Evolutionary conservation across 2,113 vertebrate species (phyloP).

Genomic region (Colaptes auratus): DNA sequence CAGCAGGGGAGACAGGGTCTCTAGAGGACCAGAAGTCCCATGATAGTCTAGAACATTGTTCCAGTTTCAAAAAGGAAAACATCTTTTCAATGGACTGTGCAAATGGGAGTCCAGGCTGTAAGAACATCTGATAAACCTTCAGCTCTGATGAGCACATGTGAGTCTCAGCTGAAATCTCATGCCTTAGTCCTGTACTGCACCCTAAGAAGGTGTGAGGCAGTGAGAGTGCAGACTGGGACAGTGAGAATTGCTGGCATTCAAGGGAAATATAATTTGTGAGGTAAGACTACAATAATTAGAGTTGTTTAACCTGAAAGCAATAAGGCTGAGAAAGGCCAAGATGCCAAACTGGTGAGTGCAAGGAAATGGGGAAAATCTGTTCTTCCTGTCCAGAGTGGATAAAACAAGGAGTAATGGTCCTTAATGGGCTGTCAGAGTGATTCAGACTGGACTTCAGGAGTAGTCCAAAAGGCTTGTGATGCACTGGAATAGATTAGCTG

Average conservation of each 20-base stretch:
- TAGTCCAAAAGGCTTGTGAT: background rate
- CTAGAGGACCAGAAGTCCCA: background rate
- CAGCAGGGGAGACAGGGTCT: background rate
- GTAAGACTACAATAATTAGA: background rate
- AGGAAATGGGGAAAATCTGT: background rate
- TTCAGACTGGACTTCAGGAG: background rate
- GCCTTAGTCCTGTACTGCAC: background rate
- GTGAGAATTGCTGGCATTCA: background rate
- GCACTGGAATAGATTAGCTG: background rate
- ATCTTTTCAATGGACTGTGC: background rate
- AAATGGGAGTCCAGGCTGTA: background rate
- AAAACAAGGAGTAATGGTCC: background rate
- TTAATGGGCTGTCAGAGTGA: background rate
- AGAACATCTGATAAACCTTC: background rate
- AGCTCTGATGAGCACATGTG: background rate
- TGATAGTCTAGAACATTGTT: fast-evolving
- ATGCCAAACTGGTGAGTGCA: background rate
- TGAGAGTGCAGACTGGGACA: background rate
- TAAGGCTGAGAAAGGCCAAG: background rate
- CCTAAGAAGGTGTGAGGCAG: background rate
- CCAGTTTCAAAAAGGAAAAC: background rate
- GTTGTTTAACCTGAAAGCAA: background rate
- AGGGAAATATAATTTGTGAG: background rate
- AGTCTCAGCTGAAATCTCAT: background rate
- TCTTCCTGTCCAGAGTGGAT: background rate